Evolutionary conservation across 2,797 vertebrate species (phyloP).

Genomic region (Nannoperca australis): DNA sequence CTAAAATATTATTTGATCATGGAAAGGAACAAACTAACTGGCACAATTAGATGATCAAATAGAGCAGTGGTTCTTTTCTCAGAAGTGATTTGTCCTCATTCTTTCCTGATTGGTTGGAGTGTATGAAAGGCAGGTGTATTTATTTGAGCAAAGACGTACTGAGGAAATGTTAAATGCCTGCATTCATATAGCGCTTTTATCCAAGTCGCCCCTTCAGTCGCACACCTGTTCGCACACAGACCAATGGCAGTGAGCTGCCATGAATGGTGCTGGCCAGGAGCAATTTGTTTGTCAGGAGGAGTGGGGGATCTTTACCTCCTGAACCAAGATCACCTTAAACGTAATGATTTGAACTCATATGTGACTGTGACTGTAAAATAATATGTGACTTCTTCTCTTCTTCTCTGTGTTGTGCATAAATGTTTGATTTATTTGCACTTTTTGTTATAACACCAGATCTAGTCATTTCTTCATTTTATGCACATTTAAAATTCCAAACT

Average conservation of each 20-base stretch:
- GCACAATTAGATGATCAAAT: too few relatives aligned
- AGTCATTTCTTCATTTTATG: background rate
- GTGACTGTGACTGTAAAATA: too few relatives aligned
- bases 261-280: background rate
- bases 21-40: too few relatives aligned
- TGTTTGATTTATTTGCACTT: background rate
- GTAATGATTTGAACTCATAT: background rate
- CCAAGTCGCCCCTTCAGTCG: background rate
- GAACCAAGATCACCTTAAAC: background rate
- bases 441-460: too few relatives aligned
- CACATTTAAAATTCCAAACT: background rate
- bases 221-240: background rate
- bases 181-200: background rate
- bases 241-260: background rate
- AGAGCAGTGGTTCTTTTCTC: background rate
- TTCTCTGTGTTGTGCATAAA: background rate
- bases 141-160: background rate
- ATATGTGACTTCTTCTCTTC: too few relatives aligned
- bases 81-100: background rate
- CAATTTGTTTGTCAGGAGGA: background rate
- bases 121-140: background rate
- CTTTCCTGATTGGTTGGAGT: background rate
- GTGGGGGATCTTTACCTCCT: background rate
- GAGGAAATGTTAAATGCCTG: background rate
- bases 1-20: background rate